A percentile compares a stretch with the other conserved stretches of the same genome.
These are phyloP conservation scores for Scomber scombrus DNA, from an alignment of 2,113 vertebrate species.

Conservation along the genomic window DNA sequence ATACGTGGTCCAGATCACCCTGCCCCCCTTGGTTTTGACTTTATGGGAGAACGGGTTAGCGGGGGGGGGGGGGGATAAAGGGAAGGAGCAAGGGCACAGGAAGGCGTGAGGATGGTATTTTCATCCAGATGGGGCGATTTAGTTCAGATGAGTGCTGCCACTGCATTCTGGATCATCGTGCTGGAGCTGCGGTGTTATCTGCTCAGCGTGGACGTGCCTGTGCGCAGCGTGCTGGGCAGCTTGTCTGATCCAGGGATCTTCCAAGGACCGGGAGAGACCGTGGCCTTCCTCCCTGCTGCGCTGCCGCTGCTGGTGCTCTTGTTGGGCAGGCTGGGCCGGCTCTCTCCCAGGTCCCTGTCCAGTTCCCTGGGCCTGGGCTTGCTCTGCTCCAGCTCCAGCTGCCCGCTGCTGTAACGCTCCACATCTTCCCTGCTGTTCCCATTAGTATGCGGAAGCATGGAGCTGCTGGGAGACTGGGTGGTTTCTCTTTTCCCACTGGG, in stretches of 20 bases:
- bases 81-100: constrained; percentile 22
- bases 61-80: neutral
- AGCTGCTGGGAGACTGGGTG: constrained; percentile 76
- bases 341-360: constrained; percentile 83
- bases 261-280: constrained; percentile 96
- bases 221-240: constrained; percentile 91
- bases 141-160: constrained; percentile 32
- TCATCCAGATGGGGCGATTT: constrained; percentile 20
- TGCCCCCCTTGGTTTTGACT: constrained; percentile 36
- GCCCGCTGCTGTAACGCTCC: constrained; percentile 78
- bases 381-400: constrained; percentile 81
- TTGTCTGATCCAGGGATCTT: constrained; percentile 97
- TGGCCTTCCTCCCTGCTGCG: constrained; percentile 88
- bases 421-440: constrained; percentile 76
- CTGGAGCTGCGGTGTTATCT: constrained; percentile 84
- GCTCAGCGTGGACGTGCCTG: constrained; percentile 92
- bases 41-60: constrained; percentile 6
- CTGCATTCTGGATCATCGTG: neutral
- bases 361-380: constrained; percentile 84
- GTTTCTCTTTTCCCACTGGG: constrained; percentile 47
- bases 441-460: constrained; percentile 76
- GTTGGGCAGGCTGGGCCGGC: constrained; percentile 82
- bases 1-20: constrained; percentile 62
- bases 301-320: constrained; percentile 81
- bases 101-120: constrained; percentile 23